phyloP scores from a whole-genome alignment of 1,140 invertebrate genomes.

The Oppia nitens region DNA sequence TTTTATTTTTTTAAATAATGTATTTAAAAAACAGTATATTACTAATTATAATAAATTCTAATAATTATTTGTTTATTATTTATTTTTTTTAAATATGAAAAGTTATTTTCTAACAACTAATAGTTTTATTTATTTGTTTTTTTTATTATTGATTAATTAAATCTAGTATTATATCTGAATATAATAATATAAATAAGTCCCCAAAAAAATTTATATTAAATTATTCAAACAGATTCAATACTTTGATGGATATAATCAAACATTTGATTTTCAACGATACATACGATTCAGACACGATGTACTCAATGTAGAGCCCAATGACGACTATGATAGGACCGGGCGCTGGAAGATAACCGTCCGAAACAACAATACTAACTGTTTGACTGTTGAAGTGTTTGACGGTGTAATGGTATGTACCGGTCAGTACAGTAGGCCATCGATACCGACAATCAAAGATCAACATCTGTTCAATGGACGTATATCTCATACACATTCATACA shows the following conservation, averaged over 20 bases:
- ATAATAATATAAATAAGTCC: no score
- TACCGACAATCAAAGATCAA: conserved; percentile 20
- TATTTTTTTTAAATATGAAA: no score
- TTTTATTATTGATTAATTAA: no score
- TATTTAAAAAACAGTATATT: no score
- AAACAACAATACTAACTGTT: neutral
- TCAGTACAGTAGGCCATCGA: no score
- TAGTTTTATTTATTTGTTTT: no score
- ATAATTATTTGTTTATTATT: no score
- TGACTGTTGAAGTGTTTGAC: conserved; percentile 27
- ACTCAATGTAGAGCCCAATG: conserved; percentile 19
- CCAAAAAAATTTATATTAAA: conserved; percentile 30
- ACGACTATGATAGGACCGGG: conserved; percentile 28
- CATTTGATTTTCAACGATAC: conserved; percentile 27
- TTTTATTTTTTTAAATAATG: no score
- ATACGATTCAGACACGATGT: conserved; percentile 28
- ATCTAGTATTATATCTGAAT: no score
- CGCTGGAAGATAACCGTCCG: conserved; percentile 27
- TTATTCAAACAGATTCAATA: conserved; percentile 24
- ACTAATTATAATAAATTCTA: no score
- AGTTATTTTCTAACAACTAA: no score
- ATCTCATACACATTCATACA: conserved; percentile 29
- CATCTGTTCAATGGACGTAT: conserved; percentile 30
- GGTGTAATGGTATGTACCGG: conserved; percentile 25
- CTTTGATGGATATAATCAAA: conserved; percentile 28